These are phyloP conservation scores for Pelodiscus sinensis DNA, from an alignment of 2,113 vertebrate genomes.

Conservation along the genomic window DNA sequence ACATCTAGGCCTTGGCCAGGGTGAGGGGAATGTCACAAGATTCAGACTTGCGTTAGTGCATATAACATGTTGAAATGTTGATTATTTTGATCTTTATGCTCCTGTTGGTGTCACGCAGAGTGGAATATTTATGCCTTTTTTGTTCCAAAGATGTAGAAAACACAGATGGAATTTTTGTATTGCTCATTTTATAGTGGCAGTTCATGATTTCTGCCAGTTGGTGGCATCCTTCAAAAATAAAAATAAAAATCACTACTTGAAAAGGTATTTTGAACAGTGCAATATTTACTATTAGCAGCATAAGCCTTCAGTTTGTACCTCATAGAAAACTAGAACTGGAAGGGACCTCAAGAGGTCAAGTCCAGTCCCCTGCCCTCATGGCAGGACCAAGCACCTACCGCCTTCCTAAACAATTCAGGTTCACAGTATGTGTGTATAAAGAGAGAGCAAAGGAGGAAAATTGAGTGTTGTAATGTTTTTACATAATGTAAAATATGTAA, in stretches of 20 bases:
- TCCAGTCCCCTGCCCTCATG: no score
- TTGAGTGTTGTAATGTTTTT: not conserved
- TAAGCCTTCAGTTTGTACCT: not conserved
- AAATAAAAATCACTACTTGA: not conserved
- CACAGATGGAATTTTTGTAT: fast-evolving
- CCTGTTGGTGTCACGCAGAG: not conserved
- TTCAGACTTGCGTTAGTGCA: fast-evolving
- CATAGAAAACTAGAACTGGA: no score
- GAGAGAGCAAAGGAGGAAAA: not conserved
- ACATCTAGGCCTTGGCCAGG: not conserved
- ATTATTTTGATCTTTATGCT: not conserved
- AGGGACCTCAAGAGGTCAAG: no score
- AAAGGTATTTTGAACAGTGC: not conserved
- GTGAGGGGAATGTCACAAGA: not conserved
- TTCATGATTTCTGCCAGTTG: slow-evolving; percentile 57
- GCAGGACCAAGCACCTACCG: no score
- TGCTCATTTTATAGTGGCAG: not conserved
- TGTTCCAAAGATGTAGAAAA: not conserved
- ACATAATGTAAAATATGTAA: not conserved
- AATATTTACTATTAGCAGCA: fast-evolving
- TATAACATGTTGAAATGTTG: fast-evolving
- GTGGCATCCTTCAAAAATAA: slow-evolving; percentile 64
- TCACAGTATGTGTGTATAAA: not conserved
- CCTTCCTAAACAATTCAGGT: not conserved
- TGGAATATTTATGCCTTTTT: not conserved